Evolutionary conservation across 2,113 vertebrate species (phyloP).

Genomic region (Caloenas nicobarica): DNA sequence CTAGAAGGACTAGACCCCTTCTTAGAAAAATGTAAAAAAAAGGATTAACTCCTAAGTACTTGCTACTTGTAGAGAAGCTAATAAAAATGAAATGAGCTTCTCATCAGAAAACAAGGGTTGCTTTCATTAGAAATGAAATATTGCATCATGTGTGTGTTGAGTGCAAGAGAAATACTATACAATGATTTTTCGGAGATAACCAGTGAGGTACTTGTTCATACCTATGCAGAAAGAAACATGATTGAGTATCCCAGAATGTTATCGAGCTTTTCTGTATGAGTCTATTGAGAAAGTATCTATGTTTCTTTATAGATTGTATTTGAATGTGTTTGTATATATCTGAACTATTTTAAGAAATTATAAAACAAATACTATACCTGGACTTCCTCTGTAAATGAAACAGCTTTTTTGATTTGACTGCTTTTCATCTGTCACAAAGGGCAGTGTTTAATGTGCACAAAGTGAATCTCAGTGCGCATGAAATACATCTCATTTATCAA

Average conservation of each 20-base stretch:
- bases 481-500: conserved; percentile 52
- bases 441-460: conserved; percentile 8
- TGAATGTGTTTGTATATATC: not conserved
- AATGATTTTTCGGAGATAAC: not conserved
- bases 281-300: not conserved
- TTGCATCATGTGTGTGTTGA: not conserved
- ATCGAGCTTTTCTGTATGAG: not conserved
- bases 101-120: not conserved
- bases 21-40: not conserved
- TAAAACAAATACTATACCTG: not conserved
- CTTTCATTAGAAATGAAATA: not conserved
- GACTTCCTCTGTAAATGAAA: not conserved
- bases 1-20: not conserved
- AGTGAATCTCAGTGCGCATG: conserved; percentile 38
- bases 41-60: not conserved
- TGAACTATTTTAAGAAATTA: not conserved
- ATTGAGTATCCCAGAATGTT: not conserved
- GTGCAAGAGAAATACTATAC: not conserved
- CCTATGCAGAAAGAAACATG: not conserved
- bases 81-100: not conserved
- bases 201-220: not conserved
- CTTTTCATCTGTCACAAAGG: conserved; percentile 34
- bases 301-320: not conserved
- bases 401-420: not conserved
- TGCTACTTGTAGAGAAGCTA: not conserved